Evolutionary conservation across 2,113 vertebrate genomes (phyloP).

Genomic region (Oncorhynchus kisutch): DNA sequence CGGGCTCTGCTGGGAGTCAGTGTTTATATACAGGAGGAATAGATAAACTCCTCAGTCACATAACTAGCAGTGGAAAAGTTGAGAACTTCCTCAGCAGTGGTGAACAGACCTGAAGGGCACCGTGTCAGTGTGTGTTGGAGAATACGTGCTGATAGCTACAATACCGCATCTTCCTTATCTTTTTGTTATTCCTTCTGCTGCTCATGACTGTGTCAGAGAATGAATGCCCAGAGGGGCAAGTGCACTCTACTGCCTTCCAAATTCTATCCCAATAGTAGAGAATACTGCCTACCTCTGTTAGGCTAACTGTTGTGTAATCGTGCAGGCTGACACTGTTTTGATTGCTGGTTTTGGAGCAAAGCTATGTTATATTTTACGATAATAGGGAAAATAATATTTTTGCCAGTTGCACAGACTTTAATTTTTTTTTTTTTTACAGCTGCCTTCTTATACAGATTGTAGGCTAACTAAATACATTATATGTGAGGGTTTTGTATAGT

Average conservation of each 20-base stretch:
- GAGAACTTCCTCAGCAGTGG: constrained; percentile 39
- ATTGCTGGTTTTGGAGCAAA: neutral
- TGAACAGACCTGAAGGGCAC: constrained; percentile 25
- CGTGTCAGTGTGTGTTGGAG: constrained; percentile 26
- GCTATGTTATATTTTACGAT: neutral
- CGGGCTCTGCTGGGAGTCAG: constrained; percentile 7
- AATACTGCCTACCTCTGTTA: no score
- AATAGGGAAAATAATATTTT: no score
- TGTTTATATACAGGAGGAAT: no score
- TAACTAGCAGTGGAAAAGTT: constrained; percentile 17
- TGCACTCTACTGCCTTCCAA: neutral
- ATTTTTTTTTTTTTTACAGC: neutral
- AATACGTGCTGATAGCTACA: constrained; percentile 26
- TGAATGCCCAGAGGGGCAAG: neutral
- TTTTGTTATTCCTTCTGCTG: neutral
- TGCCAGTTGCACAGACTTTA: neutral
- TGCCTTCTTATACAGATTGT: neutral
- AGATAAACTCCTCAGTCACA: constrained; percentile 19
- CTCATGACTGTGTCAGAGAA: neutral
- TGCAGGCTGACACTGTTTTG: neutral
- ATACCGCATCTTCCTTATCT: constrained; percentile 4
- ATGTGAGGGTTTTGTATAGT: neutral
- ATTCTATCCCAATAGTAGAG: neutral
- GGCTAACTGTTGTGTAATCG: neutral
- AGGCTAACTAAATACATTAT: neutral